phyloP scores from a whole-genome alignment of 2,888 invertebrate species.

The Drosophila maculinotata region DNA sequence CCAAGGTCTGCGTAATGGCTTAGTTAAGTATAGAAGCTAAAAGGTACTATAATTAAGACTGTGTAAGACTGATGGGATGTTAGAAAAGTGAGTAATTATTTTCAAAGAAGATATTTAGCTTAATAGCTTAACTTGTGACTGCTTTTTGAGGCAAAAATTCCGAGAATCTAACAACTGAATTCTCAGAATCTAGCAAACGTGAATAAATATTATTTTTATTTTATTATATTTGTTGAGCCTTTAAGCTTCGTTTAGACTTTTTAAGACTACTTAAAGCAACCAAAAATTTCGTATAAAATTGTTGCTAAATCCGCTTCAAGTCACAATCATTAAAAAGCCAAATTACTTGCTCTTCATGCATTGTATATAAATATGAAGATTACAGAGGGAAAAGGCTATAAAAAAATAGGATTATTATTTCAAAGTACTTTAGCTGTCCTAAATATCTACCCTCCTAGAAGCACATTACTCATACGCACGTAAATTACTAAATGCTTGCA shows the following conservation, averaged over 20 bases:
- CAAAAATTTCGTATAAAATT: not conserved
- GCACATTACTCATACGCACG: not conserved
- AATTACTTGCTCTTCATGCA: not conserved
- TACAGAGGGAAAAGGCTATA: not conserved
- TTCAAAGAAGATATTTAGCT: too few species aligned
- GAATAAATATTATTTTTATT: too few species aligned
- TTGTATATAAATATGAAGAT: not conserved
- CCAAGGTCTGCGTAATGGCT: not conserved
- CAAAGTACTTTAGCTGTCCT: not conserved
- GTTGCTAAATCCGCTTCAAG: too few species aligned
- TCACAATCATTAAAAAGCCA: not conserved
- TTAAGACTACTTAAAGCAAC: not conserved
- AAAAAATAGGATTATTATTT: not conserved
- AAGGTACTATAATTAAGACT: slow-evolving; percentile 3
- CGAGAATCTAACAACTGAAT: too few species aligned
- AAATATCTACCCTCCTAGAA: not conserved
- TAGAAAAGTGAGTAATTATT: not conserved
- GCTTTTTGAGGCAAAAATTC: too few species aligned
- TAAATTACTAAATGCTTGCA: slow-evolving; percentile 3
- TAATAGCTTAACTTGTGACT: too few species aligned
- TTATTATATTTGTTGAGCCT: too few species aligned
- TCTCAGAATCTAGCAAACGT: too few species aligned
- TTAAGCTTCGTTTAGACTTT: not conserved
- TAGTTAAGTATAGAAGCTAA: not conserved
- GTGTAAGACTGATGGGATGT: too few species aligned